Conservation (phyloP, 2,113 vertebrate species). For the Tychaedon coryphoeus region DNA sequence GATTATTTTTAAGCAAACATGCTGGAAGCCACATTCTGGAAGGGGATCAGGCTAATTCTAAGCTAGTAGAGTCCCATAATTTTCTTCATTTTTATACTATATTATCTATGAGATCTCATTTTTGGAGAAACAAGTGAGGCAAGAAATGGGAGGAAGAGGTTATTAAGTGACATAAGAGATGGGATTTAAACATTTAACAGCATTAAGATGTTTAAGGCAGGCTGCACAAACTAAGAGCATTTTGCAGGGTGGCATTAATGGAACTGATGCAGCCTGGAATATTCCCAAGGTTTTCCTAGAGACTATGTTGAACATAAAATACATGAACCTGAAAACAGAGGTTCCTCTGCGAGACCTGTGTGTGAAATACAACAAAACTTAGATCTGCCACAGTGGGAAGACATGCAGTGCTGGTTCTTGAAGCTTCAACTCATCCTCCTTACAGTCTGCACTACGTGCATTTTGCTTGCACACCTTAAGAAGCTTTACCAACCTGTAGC, state of each 20-base stretch:
- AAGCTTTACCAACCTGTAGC: conserved; percentile 79
- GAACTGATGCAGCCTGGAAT: neutral
- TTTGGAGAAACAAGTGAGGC: neutral
- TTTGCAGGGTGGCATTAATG: neutral
- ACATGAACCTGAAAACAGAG: neutral
- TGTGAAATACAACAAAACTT: neutral
- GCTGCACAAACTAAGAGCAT: neutral
- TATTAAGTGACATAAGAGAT: neutral
- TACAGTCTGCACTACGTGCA: neutral
- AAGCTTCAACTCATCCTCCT: neutral
- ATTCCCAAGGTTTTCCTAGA: neutral
- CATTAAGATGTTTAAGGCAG: neutral
- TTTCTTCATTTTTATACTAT: neutral
- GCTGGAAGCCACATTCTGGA: neutral
- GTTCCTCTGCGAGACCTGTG: neutral
- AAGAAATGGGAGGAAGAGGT: neutral
- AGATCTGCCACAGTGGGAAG: neutral
- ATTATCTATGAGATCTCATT: neutral
- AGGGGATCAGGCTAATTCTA: neutral
- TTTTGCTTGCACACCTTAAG: neutral
- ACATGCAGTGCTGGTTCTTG: neutral
- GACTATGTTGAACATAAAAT: neutral
- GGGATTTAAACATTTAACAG: neutral
- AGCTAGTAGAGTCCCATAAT: neutral
- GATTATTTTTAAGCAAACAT: neutral